Evolutionary conservation across 92 coral and sea anemone species (phyloP).

Genomic region (Bergia puertoricense): DNA sequence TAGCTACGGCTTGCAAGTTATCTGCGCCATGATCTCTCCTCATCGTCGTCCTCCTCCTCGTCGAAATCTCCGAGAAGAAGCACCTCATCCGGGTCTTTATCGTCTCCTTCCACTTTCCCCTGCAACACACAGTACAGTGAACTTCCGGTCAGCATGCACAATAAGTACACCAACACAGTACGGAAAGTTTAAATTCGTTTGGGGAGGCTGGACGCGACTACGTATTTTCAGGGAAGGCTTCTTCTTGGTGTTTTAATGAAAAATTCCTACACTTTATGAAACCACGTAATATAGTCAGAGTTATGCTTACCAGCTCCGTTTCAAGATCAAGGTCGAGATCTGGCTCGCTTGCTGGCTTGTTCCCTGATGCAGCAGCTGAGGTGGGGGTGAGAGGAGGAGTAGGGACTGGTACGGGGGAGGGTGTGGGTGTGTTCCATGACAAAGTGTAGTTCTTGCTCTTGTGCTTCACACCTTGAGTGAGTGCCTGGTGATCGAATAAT

Average conservation of each 20-base stretch:
- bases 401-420: conserved; percentile 36
- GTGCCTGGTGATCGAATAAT: conserved; percentile 58
- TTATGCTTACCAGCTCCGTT: conserved; percentile 73
- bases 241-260: not conserved
- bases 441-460: conserved; percentile 79
- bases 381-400: conserved; percentile 38
- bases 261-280: not conserved
- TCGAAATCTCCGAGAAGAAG: conserved; percentile 82
- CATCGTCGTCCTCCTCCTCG: conserved; percentile 97
- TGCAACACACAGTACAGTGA: conserved; percentile 24
- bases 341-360: conserved; percentile 30
- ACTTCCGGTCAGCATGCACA: not conserved
- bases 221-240: not conserved
- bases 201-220: no score
- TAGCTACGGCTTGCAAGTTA: conserved; percentile 9
- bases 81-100: conserved; percentile 80
- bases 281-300: not conserved
- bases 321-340: conserved; percentile 73
- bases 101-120: conserved; percentile 78
- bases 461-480: conserved; percentile 73
- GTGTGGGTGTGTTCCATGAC: conserved; percentile 77
- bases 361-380: conserved; percentile 6
- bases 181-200: not conserved
- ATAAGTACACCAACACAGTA: not conserved
- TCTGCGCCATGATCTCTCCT: conserved; percentile 95